Base-by-base conservation (phyloP, 1,140 invertebrate species). In the Neelides sp. region DNA sequence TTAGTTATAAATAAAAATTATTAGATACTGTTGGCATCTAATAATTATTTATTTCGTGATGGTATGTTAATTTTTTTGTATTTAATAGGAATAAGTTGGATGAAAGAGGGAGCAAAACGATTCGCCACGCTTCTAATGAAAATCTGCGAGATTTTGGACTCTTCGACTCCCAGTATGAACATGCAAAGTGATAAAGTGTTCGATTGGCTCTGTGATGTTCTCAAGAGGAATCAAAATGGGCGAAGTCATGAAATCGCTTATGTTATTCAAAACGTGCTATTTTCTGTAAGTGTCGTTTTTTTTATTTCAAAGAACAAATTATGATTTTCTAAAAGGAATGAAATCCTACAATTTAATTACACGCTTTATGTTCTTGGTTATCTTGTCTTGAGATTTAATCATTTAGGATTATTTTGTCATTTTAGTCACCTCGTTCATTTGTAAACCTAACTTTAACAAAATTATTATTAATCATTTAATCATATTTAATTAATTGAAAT, bases 281-380 rank as follows among this genome's bases (percentile, higher is more conserved):
- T 46, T 40, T 48, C 8, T 20, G 7, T 23, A 36, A 12, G 39
- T 44, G 12, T 5, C 4, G 22, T 20, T 39, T n/a, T 23, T 48
- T 22, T 10, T 4, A 13, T 22, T 12, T 5, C 17, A n/a, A 44
- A 13, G 17, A 19, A 15, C 37, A 37, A 12, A 32, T 24, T 20
- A 37, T 35, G 32, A 34, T 49, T 2, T 48, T 48, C 36, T 45
- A 47, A 26, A 17, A 41, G 12, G 28, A 36, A 1, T 40, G 40
- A 12, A 36, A 50, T 3, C 26, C 48, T 1, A 36, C 47, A 3
- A 30, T 24, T 44, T 26, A 41, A 17, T 43, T 51, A 8, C 36
- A 48, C 40, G 27, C 40, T 28, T 45, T 56, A 15, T 22, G 24
- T 20, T 37, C 52, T 23, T 13, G 52, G 39, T 48, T 56, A 30